Base-by-base conservation (phyloP, 1,140 invertebrate genomes). In the Drosophila erecta region DNA sequence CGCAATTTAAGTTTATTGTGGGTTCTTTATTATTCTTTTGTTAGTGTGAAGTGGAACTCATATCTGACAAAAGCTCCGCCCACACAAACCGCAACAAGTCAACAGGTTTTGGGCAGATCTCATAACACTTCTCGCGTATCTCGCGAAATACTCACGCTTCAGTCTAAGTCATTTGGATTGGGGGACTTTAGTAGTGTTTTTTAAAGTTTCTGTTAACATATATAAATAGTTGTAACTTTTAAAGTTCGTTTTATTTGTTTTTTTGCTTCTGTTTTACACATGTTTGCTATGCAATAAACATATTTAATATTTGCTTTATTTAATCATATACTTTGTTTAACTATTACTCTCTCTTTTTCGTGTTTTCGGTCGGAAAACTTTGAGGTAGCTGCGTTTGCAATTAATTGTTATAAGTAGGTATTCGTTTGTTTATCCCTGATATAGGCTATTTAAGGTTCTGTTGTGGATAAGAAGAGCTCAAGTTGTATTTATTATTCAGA, bases 221-320 rank as follows among this genome's bases (percentile, higher is more conserved):
- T 77, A 49, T 83, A 83, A 78, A 69, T 81, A 78, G 79, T 75
- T 83, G 70, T 76, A 84, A 80, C 76, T 85, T 85, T 85, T 79
- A 65, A 84, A 84, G 81, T 84, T 85, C 24, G 35, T 22, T 79
- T 84, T 84, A 79, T 83, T 83, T 60, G 56, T 60, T 46, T 38
- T 71, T 49, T 40, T 44, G 24, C 37, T 50, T 41, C 50, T 14
- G 40, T 67, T 43, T 72, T 47, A 55, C 76, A 85, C 81, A 84
- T 60, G 46, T 84, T 85, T 84, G 81, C 81, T 85, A 85, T 80
- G 80, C 80, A 83, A 83, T 83, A 83, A 80, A 84, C 76, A 84
- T 80, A 76, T 79, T 62, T 64, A 71, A 79, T 73, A 76, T 58
- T 37, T 71, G 62, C 59, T 47, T 64, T 60, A 65, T 54, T 65